A percentile compares a stretch with the other conserved stretches of the same genome.
These are phyloP conservation scores for Amiota minor DNA, from an alignment of 2,888 invertebrate species.

Conservation along the genomic window DNA sequence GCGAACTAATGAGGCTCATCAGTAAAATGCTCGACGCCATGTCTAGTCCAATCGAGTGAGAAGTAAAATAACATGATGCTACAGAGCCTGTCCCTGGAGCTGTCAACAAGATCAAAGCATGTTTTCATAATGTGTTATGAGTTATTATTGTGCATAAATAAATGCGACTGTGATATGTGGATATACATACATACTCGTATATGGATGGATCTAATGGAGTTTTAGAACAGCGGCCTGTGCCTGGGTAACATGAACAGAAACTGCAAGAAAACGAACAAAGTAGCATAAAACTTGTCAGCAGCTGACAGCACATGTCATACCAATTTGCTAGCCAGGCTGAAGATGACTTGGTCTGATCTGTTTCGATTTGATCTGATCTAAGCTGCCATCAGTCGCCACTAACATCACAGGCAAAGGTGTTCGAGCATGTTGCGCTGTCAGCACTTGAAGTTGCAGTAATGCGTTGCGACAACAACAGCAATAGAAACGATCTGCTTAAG, in stretches of 20 bases:
- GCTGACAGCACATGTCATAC: conserved; percentile 70
- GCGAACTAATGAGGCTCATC: conserved; percentile 69
- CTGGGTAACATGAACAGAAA: conserved; percentile 33
- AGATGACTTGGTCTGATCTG: too few relatives aligned
- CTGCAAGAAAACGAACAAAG: neutral
- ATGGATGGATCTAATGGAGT: too few relatives aligned
- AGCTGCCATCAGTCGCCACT: neutral
- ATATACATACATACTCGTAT: conserved; percentile 47
- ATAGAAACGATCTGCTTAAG: neutral
- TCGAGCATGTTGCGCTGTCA: conserved; percentile 33
- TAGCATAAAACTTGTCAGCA: conserved; percentile 66
- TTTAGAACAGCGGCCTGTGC: too few relatives aligned
- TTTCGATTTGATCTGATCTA: too few relatives aligned
- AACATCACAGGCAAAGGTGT: conserved; percentile 24
- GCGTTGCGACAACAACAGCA: conserved; percentile 49
- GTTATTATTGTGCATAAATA: conserved; percentile 53
- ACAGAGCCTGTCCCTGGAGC: conserved; percentile 22
- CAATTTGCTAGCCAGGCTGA: conserved; percentile 61
- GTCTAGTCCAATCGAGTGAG: conserved; percentile 56
- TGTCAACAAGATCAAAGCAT: conserved; percentile 68
- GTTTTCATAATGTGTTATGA: conserved; percentile 60
- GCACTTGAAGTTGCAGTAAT: conserved; percentile 50
- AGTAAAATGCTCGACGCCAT: conserved; percentile 67
- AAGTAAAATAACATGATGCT: conserved; percentile 41
- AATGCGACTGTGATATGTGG: conserved; percentile 25